phyloP scores from a whole-genome alignment of 2,888 invertebrate species.

The Criorhina ranunculi region DNA sequence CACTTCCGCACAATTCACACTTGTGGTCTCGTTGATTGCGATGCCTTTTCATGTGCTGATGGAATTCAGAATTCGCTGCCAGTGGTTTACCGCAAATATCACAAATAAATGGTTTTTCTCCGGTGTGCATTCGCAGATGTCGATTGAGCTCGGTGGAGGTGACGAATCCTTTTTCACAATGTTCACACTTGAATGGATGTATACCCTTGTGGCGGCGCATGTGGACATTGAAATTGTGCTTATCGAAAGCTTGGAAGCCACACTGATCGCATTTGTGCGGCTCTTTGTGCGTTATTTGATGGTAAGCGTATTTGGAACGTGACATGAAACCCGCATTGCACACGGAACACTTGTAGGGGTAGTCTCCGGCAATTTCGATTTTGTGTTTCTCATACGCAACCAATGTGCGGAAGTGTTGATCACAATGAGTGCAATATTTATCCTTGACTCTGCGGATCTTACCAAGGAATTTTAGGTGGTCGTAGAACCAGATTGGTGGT shows the following conservation, averaged over 20 bases:
- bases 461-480: conserved; percentile 40
- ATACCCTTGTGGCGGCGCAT: conserved; percentile 69
- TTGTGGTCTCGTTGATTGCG: conserved; percentile 64
- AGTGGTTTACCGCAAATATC: conserved; percentile 53
- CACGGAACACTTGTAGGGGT: conserved; percentile 61
- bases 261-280: conserved; percentile 63
- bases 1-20: conserved; percentile 51
- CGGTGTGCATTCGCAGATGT: conserved; percentile 59
- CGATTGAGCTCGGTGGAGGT: conserved; percentile 61
- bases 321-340: conserved; percentile 68
- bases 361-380: conserved; percentile 57
- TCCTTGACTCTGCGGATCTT: conserved; percentile 27
- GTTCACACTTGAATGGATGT: conserved; percentile 43
- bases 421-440: conserved; percentile 54
- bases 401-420: conserved; percentile 40
- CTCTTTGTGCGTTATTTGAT: conserved; percentile 67
- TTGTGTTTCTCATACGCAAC: conserved; percentile 56
- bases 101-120: conserved; percentile 55
- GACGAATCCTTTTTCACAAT: conserved; percentile 63
- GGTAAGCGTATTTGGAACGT: conserved; percentile 61
- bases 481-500: conserved; percentile 47
- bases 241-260: conserved; percentile 59
- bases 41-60: conserved; percentile 64
- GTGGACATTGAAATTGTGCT: conserved; percentile 65
- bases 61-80: conserved; percentile 33